A percentile compares a stretch with the other conserved stretches of the same genome.
These are phyloP conservation scores for Pogonomyrmex barbatus DNA, from an alignment of 1,140 invertebrate genomes.

Conservation along the genomic window DNA sequence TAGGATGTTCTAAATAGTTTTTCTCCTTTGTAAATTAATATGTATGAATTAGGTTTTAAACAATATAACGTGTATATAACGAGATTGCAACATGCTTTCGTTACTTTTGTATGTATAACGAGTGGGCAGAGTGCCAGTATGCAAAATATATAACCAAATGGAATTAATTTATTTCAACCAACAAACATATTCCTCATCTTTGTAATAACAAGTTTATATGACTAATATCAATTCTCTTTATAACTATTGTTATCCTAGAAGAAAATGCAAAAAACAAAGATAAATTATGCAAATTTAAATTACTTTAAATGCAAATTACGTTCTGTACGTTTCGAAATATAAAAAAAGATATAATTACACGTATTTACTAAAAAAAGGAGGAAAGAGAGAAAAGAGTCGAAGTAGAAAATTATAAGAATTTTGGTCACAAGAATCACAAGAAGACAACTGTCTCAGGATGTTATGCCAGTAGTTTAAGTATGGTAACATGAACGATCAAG, in stretches of 20 bases:
- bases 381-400: conserved; percentile 35
- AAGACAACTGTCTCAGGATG: conserved; percentile 70
- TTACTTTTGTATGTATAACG: conserved; percentile 73
- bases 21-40: conserved; percentile 38
- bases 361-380: conserved; percentile 59
- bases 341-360: conserved; percentile 63
- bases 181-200: background rate
- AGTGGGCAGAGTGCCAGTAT: conserved; percentile 23
- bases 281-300: conserved; percentile 28
- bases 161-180: conserved; percentile 44
- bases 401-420: conserved; percentile 47
- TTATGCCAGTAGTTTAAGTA: conserved; percentile 69
- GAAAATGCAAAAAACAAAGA: background rate
- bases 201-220: conserved; percentile 26
- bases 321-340: conserved; percentile 53
- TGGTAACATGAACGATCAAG: conserved; percentile 59
- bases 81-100: conserved; percentile 49
- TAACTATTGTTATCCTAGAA: conserved; percentile 10
- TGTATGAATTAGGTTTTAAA: conserved; percentile 37
- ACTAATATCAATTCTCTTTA: background rate
- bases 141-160: conserved; percentile 29
- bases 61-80: conserved; percentile 24
- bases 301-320: background rate
- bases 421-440: conserved; percentile 69
- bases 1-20: conserved; percentile 21